phyloP scores from a whole-genome alignment of 2,888 invertebrate genomes.

The Andrena camellia region DNA sequence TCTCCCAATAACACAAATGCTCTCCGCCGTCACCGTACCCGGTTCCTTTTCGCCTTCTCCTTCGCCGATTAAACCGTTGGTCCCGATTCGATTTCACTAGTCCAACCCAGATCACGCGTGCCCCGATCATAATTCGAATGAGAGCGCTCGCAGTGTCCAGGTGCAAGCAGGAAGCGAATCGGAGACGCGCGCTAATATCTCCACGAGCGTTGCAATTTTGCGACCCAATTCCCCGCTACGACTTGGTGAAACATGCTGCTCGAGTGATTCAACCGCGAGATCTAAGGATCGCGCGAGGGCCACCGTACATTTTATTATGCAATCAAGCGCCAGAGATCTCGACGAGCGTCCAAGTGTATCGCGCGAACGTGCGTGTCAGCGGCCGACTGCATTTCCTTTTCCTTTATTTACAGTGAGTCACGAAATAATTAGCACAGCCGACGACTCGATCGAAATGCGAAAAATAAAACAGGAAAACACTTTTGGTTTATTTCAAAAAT shows the following conservation, averaged over 20 bases:
- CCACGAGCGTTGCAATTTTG: background rate
- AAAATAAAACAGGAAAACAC: too few species aligned
- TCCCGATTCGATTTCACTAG: slow-evolving; percentile 45
- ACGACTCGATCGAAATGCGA: too few species aligned
- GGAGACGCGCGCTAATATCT: slow-evolving; percentile 9
- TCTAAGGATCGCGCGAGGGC: slow-evolving; percentile 13
- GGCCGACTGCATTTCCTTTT: background rate
- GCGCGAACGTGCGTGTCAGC: slow-evolving; percentile 33
- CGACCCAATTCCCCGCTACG: slow-evolving; percentile 43
- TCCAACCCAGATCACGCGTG: background rate
- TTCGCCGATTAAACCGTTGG: slow-evolving; percentile 9
- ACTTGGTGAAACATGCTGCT: slow-evolving; percentile 22
- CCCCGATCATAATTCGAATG: slow-evolving; percentile 11
- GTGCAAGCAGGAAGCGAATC: slow-evolving; percentile 42
- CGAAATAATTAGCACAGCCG: too few species aligned
- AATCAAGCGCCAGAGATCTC: slow-evolving; percentile 50
- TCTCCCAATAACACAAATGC: slow-evolving; percentile 47
- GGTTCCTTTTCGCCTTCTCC: background rate
- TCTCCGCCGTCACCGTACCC: slow-evolving; percentile 21
- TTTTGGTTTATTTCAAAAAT: too few species aligned
- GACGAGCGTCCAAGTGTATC: slow-evolving; percentile 35
- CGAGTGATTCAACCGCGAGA: slow-evolving; percentile 50
- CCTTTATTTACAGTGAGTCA: background rate
- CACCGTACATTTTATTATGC: slow-evolving; percentile 50
- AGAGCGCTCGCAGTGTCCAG: slow-evolving; percentile 25